These are phyloP conservation scores for Odobenus rosmarus DNA, from an alignment of 2,113 vertebrate genomes.

Conservation along the genomic window DNA sequence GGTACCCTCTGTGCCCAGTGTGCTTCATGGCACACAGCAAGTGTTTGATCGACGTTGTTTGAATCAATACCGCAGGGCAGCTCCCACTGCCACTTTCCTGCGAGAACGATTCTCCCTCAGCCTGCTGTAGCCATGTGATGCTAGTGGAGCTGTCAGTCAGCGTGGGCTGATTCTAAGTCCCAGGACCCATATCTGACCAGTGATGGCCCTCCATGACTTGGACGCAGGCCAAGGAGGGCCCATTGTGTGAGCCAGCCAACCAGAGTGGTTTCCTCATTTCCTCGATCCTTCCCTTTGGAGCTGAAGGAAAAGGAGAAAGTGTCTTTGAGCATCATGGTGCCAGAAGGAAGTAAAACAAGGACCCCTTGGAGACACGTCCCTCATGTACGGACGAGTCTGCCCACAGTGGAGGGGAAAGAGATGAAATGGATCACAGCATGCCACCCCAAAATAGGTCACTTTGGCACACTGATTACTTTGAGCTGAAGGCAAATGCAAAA, in stretches of 20 bases:
- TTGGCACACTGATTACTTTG: background rate
- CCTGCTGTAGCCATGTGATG: background rate
- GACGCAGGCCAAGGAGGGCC: background rate
- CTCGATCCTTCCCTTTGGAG: background rate
- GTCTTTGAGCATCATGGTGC: background rate
- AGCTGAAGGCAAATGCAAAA: background rate
- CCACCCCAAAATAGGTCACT: no score
- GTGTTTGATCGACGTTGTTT: accelerated
- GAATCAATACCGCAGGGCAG: no score
- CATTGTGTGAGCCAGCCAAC: background rate
- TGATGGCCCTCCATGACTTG: no score
- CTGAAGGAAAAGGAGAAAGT: background rate
- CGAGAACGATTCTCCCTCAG: background rate
- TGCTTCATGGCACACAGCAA: accelerated
- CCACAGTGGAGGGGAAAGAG: background rate
- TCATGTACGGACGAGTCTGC: background rate
- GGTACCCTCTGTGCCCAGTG: background rate
- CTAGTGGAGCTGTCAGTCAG: background rate
- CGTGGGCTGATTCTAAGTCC: background rate
- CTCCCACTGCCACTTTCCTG: background rate
- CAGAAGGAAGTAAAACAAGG: background rate
- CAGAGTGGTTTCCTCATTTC: background rate
- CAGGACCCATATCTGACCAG: no score
- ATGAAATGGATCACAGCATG: background rate
- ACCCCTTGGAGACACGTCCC: no score